A percentile compares a stretch with the other conserved stretches of the same genome.
These are phyloP conservation scores for Nycteola revayana DNA, from an alignment of 2,888 invertebrate genomes.

Conservation along the genomic window DNA sequence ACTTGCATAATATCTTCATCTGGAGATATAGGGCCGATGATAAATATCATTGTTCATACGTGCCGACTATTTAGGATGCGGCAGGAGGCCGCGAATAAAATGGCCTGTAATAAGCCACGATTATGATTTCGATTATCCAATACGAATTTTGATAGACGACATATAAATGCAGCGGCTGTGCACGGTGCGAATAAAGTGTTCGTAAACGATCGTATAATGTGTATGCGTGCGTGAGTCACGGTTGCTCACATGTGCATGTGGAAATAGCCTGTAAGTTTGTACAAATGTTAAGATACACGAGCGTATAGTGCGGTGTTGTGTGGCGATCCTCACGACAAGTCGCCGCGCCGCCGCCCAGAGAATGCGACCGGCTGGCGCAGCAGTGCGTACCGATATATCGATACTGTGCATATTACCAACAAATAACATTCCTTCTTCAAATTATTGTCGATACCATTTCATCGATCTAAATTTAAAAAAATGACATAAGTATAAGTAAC, in stretches of 20 bases:
- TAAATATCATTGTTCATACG: conserved; percentile 29
- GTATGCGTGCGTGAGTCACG: conserved; percentile 75
- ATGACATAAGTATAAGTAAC: too few relatives aligned
- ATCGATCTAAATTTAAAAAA: too few relatives aligned
- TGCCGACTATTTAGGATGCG: conserved; percentile 35
- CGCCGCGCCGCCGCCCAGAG: conserved; percentile 63
- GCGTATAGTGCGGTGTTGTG: conserved; percentile 44
- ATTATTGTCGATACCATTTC: too few relatives aligned
- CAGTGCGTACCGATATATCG: conserved; percentile 62
- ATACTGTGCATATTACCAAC: conserved; percentile 17
- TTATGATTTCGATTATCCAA: conserved; percentile 53
- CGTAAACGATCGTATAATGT: conserved; percentile 59
- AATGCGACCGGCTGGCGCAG: conserved; percentile 77
- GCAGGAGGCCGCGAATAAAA: conserved; percentile 39
- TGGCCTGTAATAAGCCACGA: conserved; percentile 38
- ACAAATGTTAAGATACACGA: conserved; percentile 64
- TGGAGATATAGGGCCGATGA: conserved; percentile 20
- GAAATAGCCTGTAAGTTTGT: conserved; percentile 71
- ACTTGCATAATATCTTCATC: conserved; percentile 49
- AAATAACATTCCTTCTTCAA: too few relatives aligned
- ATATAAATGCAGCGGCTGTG: conserved; percentile 47
- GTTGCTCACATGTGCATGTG: conserved; percentile 71
- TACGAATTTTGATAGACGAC: conserved; percentile 51
- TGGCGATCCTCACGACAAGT: conserved; percentile 63
- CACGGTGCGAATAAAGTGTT: conserved; percentile 51